Base-by-base conservation (phyloP, 1,140 invertebrate species). In the Physella acuta region DNA sequence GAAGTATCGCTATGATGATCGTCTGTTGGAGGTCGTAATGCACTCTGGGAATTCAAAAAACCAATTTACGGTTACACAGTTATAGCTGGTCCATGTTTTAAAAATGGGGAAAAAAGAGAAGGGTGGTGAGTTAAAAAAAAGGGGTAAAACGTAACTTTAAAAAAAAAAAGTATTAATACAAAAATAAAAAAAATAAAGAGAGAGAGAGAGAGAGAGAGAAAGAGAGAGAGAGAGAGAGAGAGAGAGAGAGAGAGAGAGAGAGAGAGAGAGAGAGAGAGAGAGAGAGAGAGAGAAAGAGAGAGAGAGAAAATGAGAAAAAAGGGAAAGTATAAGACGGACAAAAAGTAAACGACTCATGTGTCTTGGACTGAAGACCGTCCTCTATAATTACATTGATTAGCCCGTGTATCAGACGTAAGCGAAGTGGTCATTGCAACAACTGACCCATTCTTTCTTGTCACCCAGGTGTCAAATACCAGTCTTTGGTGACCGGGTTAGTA, bases 1-100 rank as follows among this genome's bases (percentile, higher is more conserved):
- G 78, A 80, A 3, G 77, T 78, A 34, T 80, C 77, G 64, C 78
- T 80, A 36, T 80, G 74, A 39, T 75, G 72, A 64, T 80, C 78
- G 52, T 78, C 76, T n/a, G 73, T 70, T 0, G 70, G 65, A 16
- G 70, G 34, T 33, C 63, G 64, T 26, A 66, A 55, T 11, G 70
- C 44, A 56, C 65, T 51, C 73, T 75, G 71, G 20, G 20, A 30
- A 49, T 28, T 2, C 4, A 44, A 14, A 24, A 39, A 14, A n/a
- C n/a, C n/a, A n/a, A n/a, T n/a, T n/a, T n/a, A n/a, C n/a, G n/a
- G n/a, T n/a, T n/a, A n/a, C n/a, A n/a, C n/a, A n/a, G n/a, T n/a
- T n/a, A n/a, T n/a, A n/a, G n/a, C n/a, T n/a, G n/a, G n/a, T n/a
- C n/a, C n/a, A n/a, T n/a, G n/a, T n/a, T n/a, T n/a, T n/a, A 37